These are phyloP conservation scores for Aphelenchoides fujianensis DNA, from an alignment of 1,140 invertebrate genomes.

Conservation along the genomic window DNA sequence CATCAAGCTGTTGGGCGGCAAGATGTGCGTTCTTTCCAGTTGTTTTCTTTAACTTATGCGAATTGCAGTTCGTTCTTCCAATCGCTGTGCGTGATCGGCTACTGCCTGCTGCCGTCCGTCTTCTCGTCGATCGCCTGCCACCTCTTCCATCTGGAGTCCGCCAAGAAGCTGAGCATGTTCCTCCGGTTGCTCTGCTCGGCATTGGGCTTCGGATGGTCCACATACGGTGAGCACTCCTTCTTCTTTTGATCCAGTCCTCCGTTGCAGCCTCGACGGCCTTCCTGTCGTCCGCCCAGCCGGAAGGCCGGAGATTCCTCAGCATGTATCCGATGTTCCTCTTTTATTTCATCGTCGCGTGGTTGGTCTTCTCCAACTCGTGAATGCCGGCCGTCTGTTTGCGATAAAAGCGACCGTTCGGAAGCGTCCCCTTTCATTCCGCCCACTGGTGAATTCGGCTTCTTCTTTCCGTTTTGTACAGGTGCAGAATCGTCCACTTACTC, in stretches of 20 bases:
- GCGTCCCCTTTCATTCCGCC: no score
- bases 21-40: conserved; percentile 63
- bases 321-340: conserved; percentile 94
- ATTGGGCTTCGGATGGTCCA: conserved; percentile 84
- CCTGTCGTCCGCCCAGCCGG: conserved; percentile 84
- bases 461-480: no score
- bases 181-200: conserved; percentile 76
- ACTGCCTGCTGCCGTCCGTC: conserved; percentile 86
- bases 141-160: conserved; percentile 66
- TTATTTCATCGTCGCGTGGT: conserved; percentile 93
- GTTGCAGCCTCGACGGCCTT: conserved; percentile 82
- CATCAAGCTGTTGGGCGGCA: conserved; percentile 77
- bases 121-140: conserved; percentile 72
- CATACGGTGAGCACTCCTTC: conserved; percentile 73
- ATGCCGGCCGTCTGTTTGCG: neutral
- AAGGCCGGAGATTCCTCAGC: conserved; percentile 79
- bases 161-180: conserved; percentile 66
- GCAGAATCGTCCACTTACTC: no score
- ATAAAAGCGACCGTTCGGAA: no score
- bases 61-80: conserved; percentile 85
- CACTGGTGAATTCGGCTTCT: no score
- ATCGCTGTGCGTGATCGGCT: conserved; percentile 93
- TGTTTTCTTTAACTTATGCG: neutral
- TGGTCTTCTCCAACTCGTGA: conserved; percentile 80
- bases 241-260: neutral